Base-by-base conservation (phyloP, 1,140 invertebrate genomes). In the Phocides pigmalion region DNA sequence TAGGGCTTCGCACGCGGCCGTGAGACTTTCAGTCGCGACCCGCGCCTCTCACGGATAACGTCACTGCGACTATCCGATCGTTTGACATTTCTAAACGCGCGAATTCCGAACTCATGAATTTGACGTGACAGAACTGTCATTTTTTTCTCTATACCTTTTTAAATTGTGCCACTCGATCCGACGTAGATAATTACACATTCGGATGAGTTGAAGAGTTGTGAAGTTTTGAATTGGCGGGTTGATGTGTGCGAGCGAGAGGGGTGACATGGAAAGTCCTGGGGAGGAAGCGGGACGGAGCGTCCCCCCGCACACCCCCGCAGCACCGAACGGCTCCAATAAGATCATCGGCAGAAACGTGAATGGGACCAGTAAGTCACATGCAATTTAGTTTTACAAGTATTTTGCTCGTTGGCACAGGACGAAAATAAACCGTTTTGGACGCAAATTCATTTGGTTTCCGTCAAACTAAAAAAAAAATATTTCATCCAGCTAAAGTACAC, bases 261-360 rank as follows among this genome's bases (percentile, higher is more conserved):
- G 69, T 46, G 80, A 82, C 72, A 90, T 90, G 88, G 88, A 90
- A 74, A 88, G 87, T 68, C 82, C 86, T 76, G 84, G 80, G 58
- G 88, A 90, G 81, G 88, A 89, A 80, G 77, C 84, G 84, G 86
- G 84, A 85, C 82, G 88, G 67, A 77, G 66, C 65, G 81, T 72
- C 16, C 73, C 82, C 66, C 74, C 79, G 66, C 84, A 80, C 72
- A 65, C 75, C 74, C 73, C 82, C 69, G 72, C 74, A 54, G 70
- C 73, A 51, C 78, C 80, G 56, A 90, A 90, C 64, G 88, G 88
- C 17, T 85, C 86, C 85, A 89, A 87, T 84, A 90, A 90, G 84
- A 90, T 90, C 70, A 90, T 90, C 74, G 88, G 88, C 74, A 74
- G 88, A 66, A 90, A 90, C 69, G 86, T 90, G 79, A 90, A 90